These are phyloP conservation scores for Camponotus vicinus DNA, from an alignment of 1,140 invertebrate species.

Conservation along the genomic window DNA sequence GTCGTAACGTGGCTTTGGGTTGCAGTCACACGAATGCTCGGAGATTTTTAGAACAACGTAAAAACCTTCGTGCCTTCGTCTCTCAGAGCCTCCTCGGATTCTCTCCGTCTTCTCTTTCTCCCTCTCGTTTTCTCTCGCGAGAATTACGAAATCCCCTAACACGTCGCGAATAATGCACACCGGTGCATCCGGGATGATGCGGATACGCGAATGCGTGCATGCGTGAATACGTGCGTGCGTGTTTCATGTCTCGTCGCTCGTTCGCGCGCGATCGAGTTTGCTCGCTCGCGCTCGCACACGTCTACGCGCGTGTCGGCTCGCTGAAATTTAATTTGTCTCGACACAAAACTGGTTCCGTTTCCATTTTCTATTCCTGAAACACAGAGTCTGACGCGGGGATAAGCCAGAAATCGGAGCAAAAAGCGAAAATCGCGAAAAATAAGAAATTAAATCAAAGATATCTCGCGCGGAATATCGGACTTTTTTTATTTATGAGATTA, in stretches of 20 bases:
- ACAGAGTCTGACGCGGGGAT: constrained; percentile 27
- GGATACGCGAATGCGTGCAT: constrained; percentile 46
- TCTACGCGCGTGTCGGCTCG: constrained; percentile 30
- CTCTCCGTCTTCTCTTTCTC: constrained; percentile 13
- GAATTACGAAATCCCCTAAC: constrained; percentile 62
- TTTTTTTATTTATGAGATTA: not conserved
- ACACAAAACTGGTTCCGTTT: constrained; percentile 47
- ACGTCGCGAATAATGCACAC: constrained; percentile 57
- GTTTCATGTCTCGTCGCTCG: constrained; percentile 43
- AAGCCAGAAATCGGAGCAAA: constrained; percentile 40
- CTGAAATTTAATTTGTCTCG: constrained; percentile 61
- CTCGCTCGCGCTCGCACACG: constrained; percentile 43
- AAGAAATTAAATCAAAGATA: constrained; percentile 16
- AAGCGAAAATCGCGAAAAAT: constrained; percentile 43
- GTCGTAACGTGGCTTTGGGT: constrained; percentile 30
- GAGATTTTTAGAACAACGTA: constrained; percentile 59
- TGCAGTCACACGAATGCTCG: constrained; percentile 43
- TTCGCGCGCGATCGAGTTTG: constrained; percentile 50
- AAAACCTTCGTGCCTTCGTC: constrained; percentile 45
- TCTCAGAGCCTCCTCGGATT: constrained; percentile 38
- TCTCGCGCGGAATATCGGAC: not conserved
- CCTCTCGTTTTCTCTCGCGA: constrained; percentile 30
- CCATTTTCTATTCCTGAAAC: constrained; percentile 53
- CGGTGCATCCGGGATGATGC: constrained; percentile 51
- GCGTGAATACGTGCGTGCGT: constrained; percentile 38